Evolutionary conservation across 2,797 vertebrate species (phyloP).

Genomic region (Margarornis squamiger): DNA sequence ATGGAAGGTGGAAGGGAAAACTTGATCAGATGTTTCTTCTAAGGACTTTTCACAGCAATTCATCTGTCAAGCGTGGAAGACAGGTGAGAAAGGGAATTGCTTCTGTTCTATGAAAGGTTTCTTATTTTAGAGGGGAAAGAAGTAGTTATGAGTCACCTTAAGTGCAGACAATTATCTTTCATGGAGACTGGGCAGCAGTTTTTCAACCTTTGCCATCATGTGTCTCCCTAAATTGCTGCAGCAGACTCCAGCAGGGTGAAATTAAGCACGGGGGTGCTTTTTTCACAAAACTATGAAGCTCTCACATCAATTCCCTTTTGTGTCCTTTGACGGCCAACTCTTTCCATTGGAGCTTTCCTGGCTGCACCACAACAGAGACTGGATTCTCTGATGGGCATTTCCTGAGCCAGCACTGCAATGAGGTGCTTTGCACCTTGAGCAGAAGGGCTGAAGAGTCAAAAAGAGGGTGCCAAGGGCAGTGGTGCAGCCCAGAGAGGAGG

Average conservation of each 20-base stretch:
- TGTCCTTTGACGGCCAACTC: background rate
- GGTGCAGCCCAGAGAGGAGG: background rate
- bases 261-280: background rate
- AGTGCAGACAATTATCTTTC: slow-evolving; percentile 11
- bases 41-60: background rate
- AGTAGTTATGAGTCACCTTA: slow-evolving; percentile 2
- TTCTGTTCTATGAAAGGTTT: slow-evolving; percentile 49
- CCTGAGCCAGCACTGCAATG: background rate
- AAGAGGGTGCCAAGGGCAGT: background rate
- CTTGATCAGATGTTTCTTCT: background rate
- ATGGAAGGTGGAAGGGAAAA: background rate
- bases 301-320: background rate
- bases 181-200: background rate
- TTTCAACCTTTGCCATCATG: background rate
- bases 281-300: background rate
- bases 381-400: background rate
- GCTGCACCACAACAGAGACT: background rate
- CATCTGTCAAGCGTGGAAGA: background rate
- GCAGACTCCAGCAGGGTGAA: background rate
- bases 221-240: background rate
- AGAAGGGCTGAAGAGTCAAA: background rate
- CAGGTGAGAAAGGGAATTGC: slow-evolving; percentile 24
- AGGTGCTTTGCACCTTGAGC: background rate
- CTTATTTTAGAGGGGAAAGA: background rate
- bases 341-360: background rate